Percentiles rank a stretch among this genome's conserved stretches.
phyloP scores from a whole-genome alignment of 2,888 invertebrate genomes.

The Stictocephala bisonia region DNA sequence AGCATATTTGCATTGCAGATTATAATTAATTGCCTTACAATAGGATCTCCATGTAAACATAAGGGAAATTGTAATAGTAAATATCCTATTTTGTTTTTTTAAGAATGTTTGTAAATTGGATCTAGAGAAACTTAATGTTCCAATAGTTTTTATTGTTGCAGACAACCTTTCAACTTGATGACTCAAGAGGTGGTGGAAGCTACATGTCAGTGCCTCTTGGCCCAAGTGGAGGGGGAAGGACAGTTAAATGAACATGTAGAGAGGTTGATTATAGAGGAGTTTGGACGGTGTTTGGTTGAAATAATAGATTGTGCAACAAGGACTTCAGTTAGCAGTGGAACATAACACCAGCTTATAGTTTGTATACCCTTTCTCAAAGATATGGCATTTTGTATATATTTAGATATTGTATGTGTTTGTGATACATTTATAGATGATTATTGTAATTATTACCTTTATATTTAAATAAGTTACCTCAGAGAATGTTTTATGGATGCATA shows the following conservation, averaged over 20 bases:
- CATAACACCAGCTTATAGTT: conserved; percentile 14
- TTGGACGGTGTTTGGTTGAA: conserved; percentile 93
- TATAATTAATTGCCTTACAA: too few relatives aligned
- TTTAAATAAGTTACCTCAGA: too few relatives aligned
- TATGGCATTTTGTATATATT: neutral
- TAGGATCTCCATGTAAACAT: too few relatives aligned
- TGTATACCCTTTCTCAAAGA: neutral
- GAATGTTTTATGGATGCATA: too few relatives aligned
- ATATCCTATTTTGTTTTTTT: too few relatives aligned
- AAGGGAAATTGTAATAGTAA: too few relatives aligned
- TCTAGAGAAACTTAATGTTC: neutral
- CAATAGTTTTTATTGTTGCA: conserved; percentile 45
- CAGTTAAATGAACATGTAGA: conserved; percentile 69
- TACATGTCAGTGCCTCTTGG: conserved; percentile 93
- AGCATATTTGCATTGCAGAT: too few relatives aligned
- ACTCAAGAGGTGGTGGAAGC: conserved; percentile 96
- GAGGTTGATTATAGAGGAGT: conserved; percentile 89
- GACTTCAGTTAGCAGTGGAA: conserved; percentile 20
- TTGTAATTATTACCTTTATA: too few relatives aligned
- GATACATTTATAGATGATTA: too few relatives aligned
- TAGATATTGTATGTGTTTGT: neutral
- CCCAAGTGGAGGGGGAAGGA: conserved; percentile 82
- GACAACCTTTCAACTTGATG: conserved; percentile 83
- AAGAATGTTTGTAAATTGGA: too few relatives aligned
- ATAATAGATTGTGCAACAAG: conserved; percentile 73